These are phyloP conservation scores for Menidia beryllina DNA, from an alignment of 2,113 vertebrate genomes.

Conservation along the genomic window DNA sequence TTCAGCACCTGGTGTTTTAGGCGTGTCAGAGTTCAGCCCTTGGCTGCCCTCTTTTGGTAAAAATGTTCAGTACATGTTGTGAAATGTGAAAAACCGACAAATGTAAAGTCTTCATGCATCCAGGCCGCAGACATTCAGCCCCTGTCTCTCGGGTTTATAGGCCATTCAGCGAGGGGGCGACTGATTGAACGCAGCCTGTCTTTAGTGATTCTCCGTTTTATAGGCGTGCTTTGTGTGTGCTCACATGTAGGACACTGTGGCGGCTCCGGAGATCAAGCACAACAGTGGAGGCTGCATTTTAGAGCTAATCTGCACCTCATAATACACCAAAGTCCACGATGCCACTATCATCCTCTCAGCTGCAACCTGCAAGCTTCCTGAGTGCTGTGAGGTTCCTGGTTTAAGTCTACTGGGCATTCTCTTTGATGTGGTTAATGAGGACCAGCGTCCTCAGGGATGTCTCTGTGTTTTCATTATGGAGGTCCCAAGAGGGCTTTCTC, in stretches of 20 bases:
- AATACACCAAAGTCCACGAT: constrained; percentile 10
- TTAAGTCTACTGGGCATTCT: constrained; percentile 34
- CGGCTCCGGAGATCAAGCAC: constrained; percentile 7
- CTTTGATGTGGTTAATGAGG: constrained; percentile 76
- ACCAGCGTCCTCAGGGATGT: constrained; percentile 47
- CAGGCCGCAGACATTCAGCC: constrained; percentile 44
- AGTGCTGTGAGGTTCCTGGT: constrained; percentile 28
- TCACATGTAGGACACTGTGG: not conserved
- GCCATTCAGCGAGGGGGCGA: constrained; percentile 11
- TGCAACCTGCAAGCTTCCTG: constrained; percentile 4
- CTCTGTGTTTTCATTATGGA: constrained; percentile 60
- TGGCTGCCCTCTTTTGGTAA: constrained; percentile 68
- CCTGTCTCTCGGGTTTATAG: constrained; percentile 40
- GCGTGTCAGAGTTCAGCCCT: constrained; percentile 14
- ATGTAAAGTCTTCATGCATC: constrained; percentile 4
- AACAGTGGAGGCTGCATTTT: constrained; percentile 8
- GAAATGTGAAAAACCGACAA: constrained; percentile 47
- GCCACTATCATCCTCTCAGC: constrained; percentile 30
- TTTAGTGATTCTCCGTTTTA: constrained; percentile 13
- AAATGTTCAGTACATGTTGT: constrained; percentile 23
- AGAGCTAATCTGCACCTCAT: constrained; percentile 11
- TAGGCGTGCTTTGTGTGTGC: constrained; percentile 1
- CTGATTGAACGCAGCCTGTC: constrained; percentile 19
- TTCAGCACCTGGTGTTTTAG: not conserved
- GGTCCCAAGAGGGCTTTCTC: constrained; percentile 66